phyloP scores from a whole-genome alignment of 2,888 invertebrate species.

The Oligia fasciuncula region DNA sequence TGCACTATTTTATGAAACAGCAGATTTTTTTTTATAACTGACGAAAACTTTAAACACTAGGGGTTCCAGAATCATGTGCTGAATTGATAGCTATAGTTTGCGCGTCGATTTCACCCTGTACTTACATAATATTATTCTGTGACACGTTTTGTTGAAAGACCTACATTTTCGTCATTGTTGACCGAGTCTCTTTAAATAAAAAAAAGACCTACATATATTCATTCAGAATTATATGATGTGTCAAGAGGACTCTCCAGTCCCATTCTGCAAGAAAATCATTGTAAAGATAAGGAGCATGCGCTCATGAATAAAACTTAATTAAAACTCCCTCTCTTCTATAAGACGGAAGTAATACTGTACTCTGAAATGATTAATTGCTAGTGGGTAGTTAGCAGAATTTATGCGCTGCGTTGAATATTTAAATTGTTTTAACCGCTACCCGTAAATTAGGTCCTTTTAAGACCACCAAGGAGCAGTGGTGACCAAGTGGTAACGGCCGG shows the following conservation, averaged over 20 bases:
- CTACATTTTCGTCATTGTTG: too few relatives aligned
- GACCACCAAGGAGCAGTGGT: not conserved
- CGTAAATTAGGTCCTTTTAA: conserved; percentile 13
- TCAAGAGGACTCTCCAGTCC: not conserved
- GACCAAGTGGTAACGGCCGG: not conserved
- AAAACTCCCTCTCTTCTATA: conserved; percentile 43
- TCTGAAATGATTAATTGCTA: conserved; percentile 51
- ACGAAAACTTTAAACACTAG: not conserved
- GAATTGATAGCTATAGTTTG: not conserved
- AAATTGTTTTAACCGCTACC: conserved; percentile 29
- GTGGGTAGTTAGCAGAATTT: conserved; percentile 53
- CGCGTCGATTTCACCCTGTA: not conserved
- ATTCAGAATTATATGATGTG: conserved; percentile 9
- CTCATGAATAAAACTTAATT: conserved; percentile 51
- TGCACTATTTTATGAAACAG: too few relatives aligned
- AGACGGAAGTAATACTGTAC: conserved; percentile 39
- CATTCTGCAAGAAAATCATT: conserved; percentile 19
- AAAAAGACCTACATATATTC: not conserved
- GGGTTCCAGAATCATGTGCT: not conserved
- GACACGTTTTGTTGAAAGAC: conserved; percentile 8
- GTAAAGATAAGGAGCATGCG: conserved; percentile 49
- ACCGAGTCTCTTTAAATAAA: too few relatives aligned
- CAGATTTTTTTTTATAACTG: not conserved
- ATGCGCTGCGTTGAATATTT: conserved; percentile 49
- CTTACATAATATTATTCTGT: too few relatives aligned